phyloP scores from a whole-genome alignment of 37 sponge, comb jelly and placozoan genomes.

The Tethya wilhelma region DNA sequence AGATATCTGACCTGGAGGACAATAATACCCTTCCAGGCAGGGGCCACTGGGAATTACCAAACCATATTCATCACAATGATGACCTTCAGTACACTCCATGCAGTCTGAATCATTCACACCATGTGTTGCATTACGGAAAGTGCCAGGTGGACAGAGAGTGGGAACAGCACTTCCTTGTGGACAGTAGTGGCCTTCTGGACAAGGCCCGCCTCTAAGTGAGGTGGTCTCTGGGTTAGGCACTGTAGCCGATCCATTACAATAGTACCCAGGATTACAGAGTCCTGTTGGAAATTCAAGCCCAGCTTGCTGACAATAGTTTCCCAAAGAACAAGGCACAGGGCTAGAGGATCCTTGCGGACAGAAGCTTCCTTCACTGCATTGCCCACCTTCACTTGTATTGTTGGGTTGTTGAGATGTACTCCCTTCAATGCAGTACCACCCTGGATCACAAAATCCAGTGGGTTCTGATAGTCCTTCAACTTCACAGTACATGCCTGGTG shows the following conservation, averaged over 20 bases:
- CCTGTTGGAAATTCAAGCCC: neutral
- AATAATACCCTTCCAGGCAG: neutral
- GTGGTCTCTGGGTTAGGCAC: neutral
- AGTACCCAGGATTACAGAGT: neutral
- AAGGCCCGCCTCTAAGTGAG: neutral
- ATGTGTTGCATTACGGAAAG: neutral
- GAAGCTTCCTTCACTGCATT: neutral
- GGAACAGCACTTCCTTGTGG: neutral
- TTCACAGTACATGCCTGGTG: constrained; percentile 1
- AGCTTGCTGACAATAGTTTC: neutral
- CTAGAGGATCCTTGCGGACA: neutral
- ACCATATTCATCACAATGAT: neutral
- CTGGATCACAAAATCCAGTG: neutral
- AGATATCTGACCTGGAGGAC: neutral
- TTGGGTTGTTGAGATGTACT: neutral
- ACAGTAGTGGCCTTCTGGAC: neutral
- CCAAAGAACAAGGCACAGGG: neutral
- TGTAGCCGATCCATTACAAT: neutral
- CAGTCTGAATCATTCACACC: neutral
- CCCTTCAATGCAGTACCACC: neutral
- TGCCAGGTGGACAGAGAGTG: neutral
- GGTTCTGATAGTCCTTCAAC: neutral
- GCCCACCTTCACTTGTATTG: neutral
- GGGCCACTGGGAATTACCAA: neutral
- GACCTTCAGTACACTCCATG: neutral